Evolutionary conservation across 2,797 vertebrate species (phyloP).

Genomic region (Falco peregrinus): DNA sequence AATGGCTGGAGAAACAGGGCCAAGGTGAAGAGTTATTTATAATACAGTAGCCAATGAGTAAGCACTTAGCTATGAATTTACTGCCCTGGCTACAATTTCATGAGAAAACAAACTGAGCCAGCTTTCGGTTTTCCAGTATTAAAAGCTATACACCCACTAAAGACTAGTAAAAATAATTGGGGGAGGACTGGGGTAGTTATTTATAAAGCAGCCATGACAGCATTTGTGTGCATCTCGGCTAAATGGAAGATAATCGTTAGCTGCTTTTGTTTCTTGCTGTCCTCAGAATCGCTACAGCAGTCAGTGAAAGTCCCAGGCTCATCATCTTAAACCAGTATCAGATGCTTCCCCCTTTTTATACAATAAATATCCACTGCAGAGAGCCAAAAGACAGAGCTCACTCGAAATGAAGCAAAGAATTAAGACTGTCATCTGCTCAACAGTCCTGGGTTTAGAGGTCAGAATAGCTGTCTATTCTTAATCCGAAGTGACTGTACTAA

Average conservation of each 20-base stretch:
- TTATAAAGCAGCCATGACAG: neutral
- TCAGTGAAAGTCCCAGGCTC: neutral
- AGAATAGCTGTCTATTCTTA: neutral
- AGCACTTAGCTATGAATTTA: conserved; percentile 50
- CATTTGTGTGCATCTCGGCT: neutral
- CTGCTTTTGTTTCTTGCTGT: neutral
- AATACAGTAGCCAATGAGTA: conserved; percentile 55
- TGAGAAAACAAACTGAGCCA: conserved; percentile 47
- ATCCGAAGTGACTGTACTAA: neutral
- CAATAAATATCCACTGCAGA: neutral
- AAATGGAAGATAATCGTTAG: neutral
- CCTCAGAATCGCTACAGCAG: neutral
- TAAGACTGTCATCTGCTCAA: conserved; percentile 3
- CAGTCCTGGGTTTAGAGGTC: neutral
- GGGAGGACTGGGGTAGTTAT: neutral
- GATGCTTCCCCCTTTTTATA: neutral
- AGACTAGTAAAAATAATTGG: neutral
- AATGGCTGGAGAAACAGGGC: conserved; percentile 31
- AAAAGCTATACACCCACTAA: neutral
- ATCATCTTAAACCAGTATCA: neutral
- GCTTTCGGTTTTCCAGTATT: neutral
- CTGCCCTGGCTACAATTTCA: conserved; percentile 37
- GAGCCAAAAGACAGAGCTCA: neutral
- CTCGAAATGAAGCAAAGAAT: neutral
- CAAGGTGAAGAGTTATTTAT: conserved; percentile 61